These are phyloP conservation scores for Andrena marginata DNA, from an alignment of 2,888 invertebrate genomes.

Conservation along the genomic window DNA sequence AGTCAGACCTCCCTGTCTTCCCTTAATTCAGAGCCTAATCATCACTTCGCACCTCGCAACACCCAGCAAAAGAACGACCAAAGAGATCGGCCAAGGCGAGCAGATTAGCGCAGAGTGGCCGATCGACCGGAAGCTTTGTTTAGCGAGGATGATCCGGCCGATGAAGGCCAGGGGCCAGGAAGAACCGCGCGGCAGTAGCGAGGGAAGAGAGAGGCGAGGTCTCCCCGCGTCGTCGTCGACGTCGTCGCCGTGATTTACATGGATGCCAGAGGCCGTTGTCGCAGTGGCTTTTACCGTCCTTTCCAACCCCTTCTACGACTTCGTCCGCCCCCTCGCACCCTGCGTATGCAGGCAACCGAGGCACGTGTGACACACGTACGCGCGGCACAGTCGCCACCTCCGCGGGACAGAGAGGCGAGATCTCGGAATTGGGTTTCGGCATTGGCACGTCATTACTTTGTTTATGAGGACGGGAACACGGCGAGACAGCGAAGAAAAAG, in stretches of 20 bases:
- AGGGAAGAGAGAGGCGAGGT: conserved; percentile 38
- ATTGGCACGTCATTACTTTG: conserved; percentile 80
- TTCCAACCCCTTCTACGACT: conserved; percentile 19
- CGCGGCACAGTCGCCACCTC: conserved; percentile 2
- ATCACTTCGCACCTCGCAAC: not conserved
- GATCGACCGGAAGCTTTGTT: conserved; percentile 59
- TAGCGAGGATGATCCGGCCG: conserved; percentile 46
- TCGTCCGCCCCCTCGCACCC: not conserved
- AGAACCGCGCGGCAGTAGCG: conserved; percentile 20
- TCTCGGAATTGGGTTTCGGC: conserved; percentile 71
- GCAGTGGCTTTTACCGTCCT: conserved; percentile 67
- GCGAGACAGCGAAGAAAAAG: conserved; percentile 79
- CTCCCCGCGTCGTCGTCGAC: conserved; percentile 56
- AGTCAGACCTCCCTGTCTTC: too few relatives aligned
- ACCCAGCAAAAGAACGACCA: conserved; percentile 10
- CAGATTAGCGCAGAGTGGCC: conserved; percentile 7
- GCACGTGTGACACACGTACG: not conserved
- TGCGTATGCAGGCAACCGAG: not conserved
- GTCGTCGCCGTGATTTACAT: conserved; percentile 69
- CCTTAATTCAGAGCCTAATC: not conserved
- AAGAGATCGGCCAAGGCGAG: conserved; percentile 10
- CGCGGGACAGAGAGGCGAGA: conserved; percentile 42
- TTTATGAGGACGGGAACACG: conserved; percentile 79
- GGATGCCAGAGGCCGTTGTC: conserved; percentile 58
- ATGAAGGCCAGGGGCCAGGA: conserved; percentile 19